A percentile compares a stretch with the other conserved stretches of the same genome.
Conservation (phyloP, 2,888 invertebrate species). For the Gisinianus flammeolus region DNA sequence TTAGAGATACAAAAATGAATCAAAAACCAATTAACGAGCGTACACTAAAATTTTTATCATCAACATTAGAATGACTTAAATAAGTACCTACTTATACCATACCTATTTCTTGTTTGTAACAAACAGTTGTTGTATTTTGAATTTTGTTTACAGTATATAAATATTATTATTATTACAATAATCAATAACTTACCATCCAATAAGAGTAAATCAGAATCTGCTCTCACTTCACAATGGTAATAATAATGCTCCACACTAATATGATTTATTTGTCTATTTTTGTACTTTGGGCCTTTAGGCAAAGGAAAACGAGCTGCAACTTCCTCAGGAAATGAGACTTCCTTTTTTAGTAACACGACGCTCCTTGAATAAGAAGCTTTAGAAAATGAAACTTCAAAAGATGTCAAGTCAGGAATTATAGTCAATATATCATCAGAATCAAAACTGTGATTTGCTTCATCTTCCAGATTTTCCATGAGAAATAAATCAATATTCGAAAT, state of each 20-base stretch:
- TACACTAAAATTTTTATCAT: too few relatives aligned
- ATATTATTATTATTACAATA: too few relatives aligned
- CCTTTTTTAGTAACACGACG: slow-evolving; percentile 38
- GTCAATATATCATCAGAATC: neutral
- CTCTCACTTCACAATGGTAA: slow-evolving; percentile 33
- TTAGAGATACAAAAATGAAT: slow-evolving; percentile 1
- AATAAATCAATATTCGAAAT: slow-evolving; percentile 8
- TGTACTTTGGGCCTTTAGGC: slow-evolving; percentile 39
- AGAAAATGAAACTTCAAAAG: slow-evolving; percentile 15
- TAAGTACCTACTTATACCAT: too few relatives aligned
- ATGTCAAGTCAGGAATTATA: neutral
- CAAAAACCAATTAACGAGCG: too few relatives aligned
- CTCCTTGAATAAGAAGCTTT: slow-evolving; percentile 13
- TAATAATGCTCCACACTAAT: slow-evolving; percentile 42
- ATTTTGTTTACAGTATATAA: neutral
- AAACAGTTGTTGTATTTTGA: too few relatives aligned
- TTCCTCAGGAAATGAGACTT: slow-evolving; percentile 33
- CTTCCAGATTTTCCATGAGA: neutral
- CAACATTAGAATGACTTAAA: too few relatives aligned
- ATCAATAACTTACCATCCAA: neutral
- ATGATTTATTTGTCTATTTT: slow-evolving; percentile 37
- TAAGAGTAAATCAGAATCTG: neutral
- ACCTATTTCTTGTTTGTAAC: neutral
- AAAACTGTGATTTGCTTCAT: neutral
- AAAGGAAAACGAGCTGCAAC: slow-evolving; percentile 12